Percentiles rank a stretch among this genome's conserved stretches.
Evolutionary conservation across 2,113 vertebrate species (phyloP).

Genomic region (Scytalopus superciliaris): DNA sequence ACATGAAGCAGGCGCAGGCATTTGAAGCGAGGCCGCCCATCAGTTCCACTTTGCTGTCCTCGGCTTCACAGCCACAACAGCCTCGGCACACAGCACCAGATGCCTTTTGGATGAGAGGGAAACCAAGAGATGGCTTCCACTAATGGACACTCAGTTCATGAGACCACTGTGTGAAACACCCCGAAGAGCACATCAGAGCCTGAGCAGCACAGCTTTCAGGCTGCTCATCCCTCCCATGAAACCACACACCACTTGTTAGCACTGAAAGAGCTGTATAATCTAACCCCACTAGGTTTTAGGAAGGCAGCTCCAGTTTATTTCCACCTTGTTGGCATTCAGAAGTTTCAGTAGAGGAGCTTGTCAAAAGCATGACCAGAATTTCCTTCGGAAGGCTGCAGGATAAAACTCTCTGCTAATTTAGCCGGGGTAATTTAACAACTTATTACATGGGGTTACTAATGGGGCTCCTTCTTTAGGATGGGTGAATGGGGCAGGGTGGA

Average conservation of each 20-base stretch:
- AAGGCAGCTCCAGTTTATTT: not conserved
- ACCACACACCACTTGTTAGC: accelerated
- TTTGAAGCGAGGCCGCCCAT: not conserved
- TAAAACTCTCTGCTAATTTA: not conserved
- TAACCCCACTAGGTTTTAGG: not conserved
- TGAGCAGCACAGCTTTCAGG: not conserved
- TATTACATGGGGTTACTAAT: not conserved
- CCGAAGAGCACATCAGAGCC: not conserved
- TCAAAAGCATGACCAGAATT: not conserved
- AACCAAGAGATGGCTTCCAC: not conserved
- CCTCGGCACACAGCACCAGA: accelerated
- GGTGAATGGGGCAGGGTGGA: accelerated
- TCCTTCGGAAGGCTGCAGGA: not conserved
- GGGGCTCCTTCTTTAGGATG: accelerated
- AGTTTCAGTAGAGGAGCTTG: not conserved
- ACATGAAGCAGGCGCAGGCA: not conserved
- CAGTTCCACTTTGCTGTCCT: constrained; percentile 2
- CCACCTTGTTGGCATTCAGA: not conserved
- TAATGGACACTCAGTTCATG: not conserved
- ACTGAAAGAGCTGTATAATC: not conserved
- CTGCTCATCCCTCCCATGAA: not conserved
- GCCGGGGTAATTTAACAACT: not conserved
- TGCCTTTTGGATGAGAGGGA: not conserved
- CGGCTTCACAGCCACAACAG: not conserved
- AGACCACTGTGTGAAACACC: not conserved